These are phyloP conservation scores for Podarcis siculus DNA, from an alignment of 2,797 vertebrate species.

Conservation along the genomic window DNA sequence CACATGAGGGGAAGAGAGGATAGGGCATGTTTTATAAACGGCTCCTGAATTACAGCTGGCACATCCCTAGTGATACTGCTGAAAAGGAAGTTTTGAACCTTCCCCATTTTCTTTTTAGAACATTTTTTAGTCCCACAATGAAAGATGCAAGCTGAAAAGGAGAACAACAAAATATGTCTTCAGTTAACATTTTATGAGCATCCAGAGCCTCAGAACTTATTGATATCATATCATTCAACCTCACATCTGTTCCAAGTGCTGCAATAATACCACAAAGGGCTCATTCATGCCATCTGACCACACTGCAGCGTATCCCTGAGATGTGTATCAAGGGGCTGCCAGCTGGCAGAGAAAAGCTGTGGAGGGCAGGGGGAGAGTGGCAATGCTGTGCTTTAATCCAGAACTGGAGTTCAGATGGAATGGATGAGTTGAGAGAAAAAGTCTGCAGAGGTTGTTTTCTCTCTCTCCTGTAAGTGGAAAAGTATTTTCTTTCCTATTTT, in stretches of 20 bases:
- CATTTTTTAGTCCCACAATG: neutral
- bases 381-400: constrained; percentile 41
- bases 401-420: constrained; percentile 41
- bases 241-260: constrained; percentile 55
- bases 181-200: constrained; percentile 33
- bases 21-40: neutral
- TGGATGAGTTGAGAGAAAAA: constrained; percentile 15
- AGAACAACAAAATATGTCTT: constrained; percentile 1
- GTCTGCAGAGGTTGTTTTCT: too few species aligned
- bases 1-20: too few species aligned
- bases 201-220: constrained; percentile 51
- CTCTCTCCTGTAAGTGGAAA: constrained; percentile 44
- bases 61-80: constrained; percentile 8
- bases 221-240: constrained; percentile 47
- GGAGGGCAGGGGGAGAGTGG: constrained; percentile 27
- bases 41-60: neutral
- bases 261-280: constrained; percentile 68
- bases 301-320: constrained; percentile 42
- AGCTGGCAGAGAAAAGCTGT: constrained; percentile 47
- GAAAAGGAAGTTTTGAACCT: constrained; percentile 22
- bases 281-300: constrained; percentile 69
- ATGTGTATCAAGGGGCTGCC: constrained; percentile 54
- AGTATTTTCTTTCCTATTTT: constrained; percentile 74
- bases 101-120: neutral
- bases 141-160: neutral